These are phyloP conservation scores for Cirrhinus mrigala DNA, from an alignment of 2,797 vertebrate species.

Conservation along the genomic window DNA sequence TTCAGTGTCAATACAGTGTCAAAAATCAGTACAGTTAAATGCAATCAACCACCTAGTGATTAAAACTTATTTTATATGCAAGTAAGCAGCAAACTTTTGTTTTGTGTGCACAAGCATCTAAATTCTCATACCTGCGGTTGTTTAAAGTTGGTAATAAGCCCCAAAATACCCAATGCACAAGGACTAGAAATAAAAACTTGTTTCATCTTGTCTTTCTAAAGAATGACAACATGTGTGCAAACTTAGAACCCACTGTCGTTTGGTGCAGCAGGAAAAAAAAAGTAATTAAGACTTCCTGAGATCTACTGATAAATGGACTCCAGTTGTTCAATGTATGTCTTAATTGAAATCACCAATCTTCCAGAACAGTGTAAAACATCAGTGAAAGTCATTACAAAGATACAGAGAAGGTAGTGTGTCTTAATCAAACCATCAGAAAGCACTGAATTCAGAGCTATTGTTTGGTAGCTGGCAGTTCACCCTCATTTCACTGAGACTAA, in stretches of 20 bases:
- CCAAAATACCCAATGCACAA: slow-evolving; percentile 42
- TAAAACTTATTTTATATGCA: slow-evolving; percentile 27
- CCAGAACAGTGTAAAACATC: slow-evolving; percentile 71
- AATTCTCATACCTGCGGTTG: background rate
- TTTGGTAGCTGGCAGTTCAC: slow-evolving; percentile 2
- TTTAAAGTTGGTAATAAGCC: slow-evolving; percentile 41
- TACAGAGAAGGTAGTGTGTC: slow-evolving; percentile 41
- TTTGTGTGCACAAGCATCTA: background rate
- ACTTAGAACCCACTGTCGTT: slow-evolving; percentile 62
- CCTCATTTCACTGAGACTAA: slow-evolving; percentile 8
- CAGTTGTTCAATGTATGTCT: slow-evolving; percentile 73
- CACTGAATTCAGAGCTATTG: slow-evolving; percentile 22
- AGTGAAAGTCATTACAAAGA: slow-evolving; percentile 72
- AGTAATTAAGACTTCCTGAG: slow-evolving; percentile 81
- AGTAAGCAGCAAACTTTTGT: slow-evolving; percentile 7
- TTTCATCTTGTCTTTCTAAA: slow-evolving; percentile 38
- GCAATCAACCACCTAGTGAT: slow-evolving; percentile 26
- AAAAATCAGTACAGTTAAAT: slow-evolving; percentile 26
- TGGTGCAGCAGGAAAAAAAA: slow-evolving; percentile 73
- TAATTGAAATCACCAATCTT: slow-evolving; percentile 78
- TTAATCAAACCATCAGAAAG: slow-evolving; percentile 50
- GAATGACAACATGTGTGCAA: slow-evolving; percentile 60
- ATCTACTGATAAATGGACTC: slow-evolving; percentile 76
- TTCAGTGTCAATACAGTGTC: slow-evolving; percentile 9
- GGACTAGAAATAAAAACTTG: background rate